Evolutionary conservation across 2,797 vertebrate species (phyloP).

Genomic region (Poeciliopsis infans): DNA sequence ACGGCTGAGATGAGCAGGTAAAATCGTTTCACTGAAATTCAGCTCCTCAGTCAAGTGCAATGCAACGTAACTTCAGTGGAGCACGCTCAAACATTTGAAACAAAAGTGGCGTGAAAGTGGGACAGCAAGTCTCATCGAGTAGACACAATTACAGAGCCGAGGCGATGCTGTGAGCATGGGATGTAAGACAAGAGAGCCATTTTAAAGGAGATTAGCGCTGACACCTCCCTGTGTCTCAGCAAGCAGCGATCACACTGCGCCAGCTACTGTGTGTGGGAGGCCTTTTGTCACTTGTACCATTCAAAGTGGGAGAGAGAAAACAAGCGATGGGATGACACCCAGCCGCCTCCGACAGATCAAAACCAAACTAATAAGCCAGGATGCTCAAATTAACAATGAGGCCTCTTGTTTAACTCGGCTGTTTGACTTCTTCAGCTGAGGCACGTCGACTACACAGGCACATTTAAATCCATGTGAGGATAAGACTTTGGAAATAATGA

Average conservation of each 20-base stretch:
- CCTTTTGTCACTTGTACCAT: conserved; percentile 82
- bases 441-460: conserved; percentile 56
- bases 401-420: conserved; percentile 75
- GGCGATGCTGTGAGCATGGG: conserved; percentile 65
- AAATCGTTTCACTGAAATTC: conserved; percentile 62
- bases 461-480: conserved; percentile 64
- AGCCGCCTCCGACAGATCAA: conserved; percentile 76
- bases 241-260: conserved; percentile 78
- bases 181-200: conserved; percentile 81
- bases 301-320: conserved; percentile 78
- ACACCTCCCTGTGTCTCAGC: conserved; percentile 80
- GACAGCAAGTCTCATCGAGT: conserved; percentile 67
- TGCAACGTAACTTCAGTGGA: conserved; percentile 63
- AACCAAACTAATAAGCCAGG: conserved; percentile 80
- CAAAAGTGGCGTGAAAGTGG: conserved; percentile 70
- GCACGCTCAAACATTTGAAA: conserved; percentile 50
- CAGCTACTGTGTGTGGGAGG: conserved; percentile 80
- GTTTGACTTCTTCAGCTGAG: conserved; percentile 66
- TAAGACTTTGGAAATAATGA: conserved; percentile 64
- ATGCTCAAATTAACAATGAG: conserved; percentile 79
- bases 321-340: conserved; percentile 76
- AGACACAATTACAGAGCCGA: conserved; percentile 77
- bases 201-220: conserved; percentile 82
- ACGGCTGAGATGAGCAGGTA: conserved; percentile 70
- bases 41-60: conserved; percentile 68